These are phyloP conservation scores for Monopterus albus DNA, from an alignment of 2,113 vertebrate genomes.

Conservation along the genomic window DNA sequence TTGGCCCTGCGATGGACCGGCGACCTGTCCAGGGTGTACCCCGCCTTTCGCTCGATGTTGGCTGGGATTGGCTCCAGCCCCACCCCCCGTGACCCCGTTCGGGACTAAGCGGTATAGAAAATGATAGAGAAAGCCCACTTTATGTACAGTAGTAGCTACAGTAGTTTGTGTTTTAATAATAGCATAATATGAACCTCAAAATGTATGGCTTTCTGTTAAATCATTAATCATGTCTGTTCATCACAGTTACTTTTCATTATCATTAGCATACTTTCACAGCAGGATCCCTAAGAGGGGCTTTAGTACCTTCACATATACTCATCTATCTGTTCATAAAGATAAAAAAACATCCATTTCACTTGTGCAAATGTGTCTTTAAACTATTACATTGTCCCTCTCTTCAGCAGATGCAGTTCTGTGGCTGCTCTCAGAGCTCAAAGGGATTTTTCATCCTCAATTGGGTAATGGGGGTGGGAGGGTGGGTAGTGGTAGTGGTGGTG, in stretches of 20 bases:
- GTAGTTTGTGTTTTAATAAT: background rate
- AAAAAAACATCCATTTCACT: slow-evolving; percentile 22
- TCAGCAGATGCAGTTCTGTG: slow-evolving; percentile 48
- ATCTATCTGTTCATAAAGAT: slow-evolving; percentile 34
- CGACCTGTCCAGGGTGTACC: too few species aligned
- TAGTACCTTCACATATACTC: slow-evolving; percentile 19
- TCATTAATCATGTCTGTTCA: slow-evolving; percentile 31
- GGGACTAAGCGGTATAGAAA: too few species aligned
- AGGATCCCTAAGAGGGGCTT: slow-evolving; percentile 8
- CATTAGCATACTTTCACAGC: slow-evolving; percentile 31
- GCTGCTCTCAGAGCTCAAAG: slow-evolving; percentile 62
- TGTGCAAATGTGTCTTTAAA: slow-evolving; percentile 55
- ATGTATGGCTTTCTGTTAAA: slow-evolving; percentile 15
- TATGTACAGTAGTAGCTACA: background rate
- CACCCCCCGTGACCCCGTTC: too few species aligned
- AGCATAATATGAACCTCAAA: background rate
- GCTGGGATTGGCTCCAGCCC: too few species aligned
- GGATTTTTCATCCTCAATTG: slow-evolving; percentile 69
- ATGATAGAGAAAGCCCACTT: too few species aligned
- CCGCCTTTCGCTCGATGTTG: too few species aligned
- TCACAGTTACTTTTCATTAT: slow-evolving; percentile 10
- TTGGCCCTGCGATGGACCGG: too few species aligned
- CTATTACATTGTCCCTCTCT: slow-evolving; percentile 32
- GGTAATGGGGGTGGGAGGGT: slow-evolving; percentile 38
- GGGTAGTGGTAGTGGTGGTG: background rate